A percentile compares a stretch with the other conserved stretches of the same genome.
Evolutionary conservation across 2,888 invertebrate genomes (phyloP).

Genomic region (Hermaeophaga mercurialis): DNA sequence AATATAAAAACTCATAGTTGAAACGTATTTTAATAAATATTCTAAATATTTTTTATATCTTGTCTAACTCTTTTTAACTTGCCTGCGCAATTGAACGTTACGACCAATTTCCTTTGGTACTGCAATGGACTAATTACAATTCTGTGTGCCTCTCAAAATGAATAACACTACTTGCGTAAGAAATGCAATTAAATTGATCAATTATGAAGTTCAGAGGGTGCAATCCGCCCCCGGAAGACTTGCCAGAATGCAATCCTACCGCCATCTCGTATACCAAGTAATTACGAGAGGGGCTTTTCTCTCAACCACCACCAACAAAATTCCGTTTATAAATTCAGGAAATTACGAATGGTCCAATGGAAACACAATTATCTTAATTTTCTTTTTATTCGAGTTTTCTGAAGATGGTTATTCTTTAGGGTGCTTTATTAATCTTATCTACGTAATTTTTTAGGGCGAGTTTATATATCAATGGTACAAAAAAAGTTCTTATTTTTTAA

Average conservation of each 20-base stretch:
- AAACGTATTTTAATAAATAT: too few relatives aligned
- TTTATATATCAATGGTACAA: too few relatives aligned
- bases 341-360: constrained; percentile 56
- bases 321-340: constrained; percentile 55
- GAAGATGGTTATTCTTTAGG: constrained; percentile 49
- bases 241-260: constrained; percentile 50
- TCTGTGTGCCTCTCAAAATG: constrained; percentile 37
- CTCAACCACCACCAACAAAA: constrained; percentile 56
- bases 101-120: too few relatives aligned
- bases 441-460: too few relatives aligned
- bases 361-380: constrained; percentile 58
- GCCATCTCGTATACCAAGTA: constrained; percentile 55
- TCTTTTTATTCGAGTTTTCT: constrained; percentile 48
- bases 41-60: too few relatives aligned
- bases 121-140: constrained; percentile 29
- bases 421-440: constrained; percentile 38
- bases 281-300: constrained; percentile 56
- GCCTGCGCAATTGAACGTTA: too few relatives aligned
- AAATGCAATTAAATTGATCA: constrained; percentile 49
- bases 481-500: too few relatives aligned
- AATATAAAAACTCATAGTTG: too few relatives aligned
- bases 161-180: constrained; percentile 41
- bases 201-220: constrained; percentile 42
- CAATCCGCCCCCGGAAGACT: constrained; percentile 38
- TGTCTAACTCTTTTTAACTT: too few relatives aligned